These are phyloP conservation scores for Megathymus violae DNA, from an alignment of 1,140 invertebrate genomes.

Conservation along the genomic window DNA sequence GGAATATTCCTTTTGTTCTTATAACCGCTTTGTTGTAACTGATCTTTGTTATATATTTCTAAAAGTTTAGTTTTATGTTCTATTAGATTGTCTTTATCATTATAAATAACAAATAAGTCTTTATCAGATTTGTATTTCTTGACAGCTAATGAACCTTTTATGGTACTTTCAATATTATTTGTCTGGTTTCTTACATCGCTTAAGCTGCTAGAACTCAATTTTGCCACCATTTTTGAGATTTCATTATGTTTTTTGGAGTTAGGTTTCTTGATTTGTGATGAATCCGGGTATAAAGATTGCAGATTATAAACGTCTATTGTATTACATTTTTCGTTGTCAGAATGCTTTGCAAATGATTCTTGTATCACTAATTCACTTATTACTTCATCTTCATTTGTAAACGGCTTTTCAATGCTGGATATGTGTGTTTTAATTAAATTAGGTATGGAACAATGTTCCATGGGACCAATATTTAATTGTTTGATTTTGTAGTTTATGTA, in stretches of 20 bases:
- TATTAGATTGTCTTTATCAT: constrained; percentile 47
- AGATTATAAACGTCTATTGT: constrained; percentile 51
- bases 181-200: constrained; percentile 8
- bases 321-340: constrained; percentile 26
- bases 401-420: constrained; percentile 1
- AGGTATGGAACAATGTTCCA: constrained; percentile 64
- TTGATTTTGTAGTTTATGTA: constrained; percentile 66
- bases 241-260: background rate
- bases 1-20: constrained; percentile 11
- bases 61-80: constrained; percentile 31
- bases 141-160: background rate
- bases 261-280: constrained; percentile 30
- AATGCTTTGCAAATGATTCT: background rate
- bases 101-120: constrained; percentile 64
- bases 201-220: constrained; percentile 9
- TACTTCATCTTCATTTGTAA: background rate
- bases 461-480: constrained; percentile 48
- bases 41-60: constrained; percentile 17
- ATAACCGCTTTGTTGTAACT: constrained; percentile 11
- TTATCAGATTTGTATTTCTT: constrained; percentile 43
- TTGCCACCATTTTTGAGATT: background rate
- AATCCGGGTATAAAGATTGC: constrained; percentile 36
- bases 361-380: background rate
- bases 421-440: constrained; percentile 9
- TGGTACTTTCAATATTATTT: constrained; percentile 10